Conservation (phyloP, 2,113 vertebrate species). For the Chlorodrepanis virens region DNA sequence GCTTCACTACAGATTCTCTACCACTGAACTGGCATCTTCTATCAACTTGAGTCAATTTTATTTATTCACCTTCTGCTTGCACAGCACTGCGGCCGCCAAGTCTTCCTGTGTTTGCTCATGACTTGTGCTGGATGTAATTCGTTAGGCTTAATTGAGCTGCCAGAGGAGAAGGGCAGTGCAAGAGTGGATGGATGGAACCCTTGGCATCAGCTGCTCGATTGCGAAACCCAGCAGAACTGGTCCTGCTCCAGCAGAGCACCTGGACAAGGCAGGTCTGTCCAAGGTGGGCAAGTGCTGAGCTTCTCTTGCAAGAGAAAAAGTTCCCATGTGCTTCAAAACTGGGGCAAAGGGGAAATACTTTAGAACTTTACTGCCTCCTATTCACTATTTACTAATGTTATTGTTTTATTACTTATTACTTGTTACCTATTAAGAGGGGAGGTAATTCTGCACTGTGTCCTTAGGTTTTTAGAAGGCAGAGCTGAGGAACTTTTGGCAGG, state of each 20-base stretch:
- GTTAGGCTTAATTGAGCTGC: slow-evolving; percentile 22
- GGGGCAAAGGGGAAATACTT: neutral
- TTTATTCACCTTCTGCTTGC: slow-evolving; percentile 37
- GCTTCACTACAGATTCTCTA: neutral
- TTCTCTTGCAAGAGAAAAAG: neutral
- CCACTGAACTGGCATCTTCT: neutral
- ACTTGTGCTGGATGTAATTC: neutral
- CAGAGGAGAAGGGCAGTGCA: neutral
- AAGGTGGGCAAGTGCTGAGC: fast-evolving
- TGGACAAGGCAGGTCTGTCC: neutral
- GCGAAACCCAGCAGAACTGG: neutral
- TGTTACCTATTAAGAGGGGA: neutral
- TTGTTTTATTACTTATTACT: neutral
- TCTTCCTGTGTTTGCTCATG: neutral
- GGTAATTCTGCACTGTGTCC: neutral
- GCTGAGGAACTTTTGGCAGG: neutral
- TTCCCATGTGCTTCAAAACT: neutral
- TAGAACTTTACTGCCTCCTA: neutral
- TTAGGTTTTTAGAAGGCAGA: neutral
- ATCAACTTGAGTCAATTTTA: slow-evolving; percentile 23
- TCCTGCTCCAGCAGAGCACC: neutral
- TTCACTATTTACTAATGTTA: neutral
- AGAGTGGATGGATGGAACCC: neutral
- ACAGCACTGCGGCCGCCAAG: neutral
- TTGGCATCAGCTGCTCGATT: neutral